Evolutionary conservation across 2,888 invertebrate genomes (phyloP), one percentile per base, ranked within the genome.

Genomic region (Dryobota labecula): DNA sequence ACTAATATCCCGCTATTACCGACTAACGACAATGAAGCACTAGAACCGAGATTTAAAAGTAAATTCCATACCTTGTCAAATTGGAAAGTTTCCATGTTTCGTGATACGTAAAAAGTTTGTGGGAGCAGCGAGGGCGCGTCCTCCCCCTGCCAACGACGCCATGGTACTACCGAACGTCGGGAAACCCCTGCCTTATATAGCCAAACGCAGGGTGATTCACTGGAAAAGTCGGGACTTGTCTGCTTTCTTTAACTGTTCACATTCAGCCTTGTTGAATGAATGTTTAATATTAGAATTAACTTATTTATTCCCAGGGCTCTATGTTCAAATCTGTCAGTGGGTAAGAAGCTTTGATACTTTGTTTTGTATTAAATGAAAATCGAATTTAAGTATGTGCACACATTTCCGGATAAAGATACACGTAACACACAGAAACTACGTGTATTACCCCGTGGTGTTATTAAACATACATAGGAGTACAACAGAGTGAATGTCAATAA

Each of bases 101-200:
- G 78, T 73, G 71, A 84, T 84, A 84, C 95, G 95, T 94, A 94
- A 95, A 94, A 95, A 95, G 95, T 95, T 95, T 86, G 62, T 70
- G 83, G 86, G 86, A 54, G 69, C 63, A 41, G 58, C 47, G 43
- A 82, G 74, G 66, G 86, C 82, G 84, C 89, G 85, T 70, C 86
- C 84, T 84, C 74, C 78, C 82, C 76, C 83, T 69, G 8, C 70
- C 72, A 45, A 41, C 73, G 74, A 73, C 49, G 70, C 68, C 71
- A 83, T 80, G 76, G 80, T 83, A 91, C 91, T 92, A 88, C n/a
- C 81, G 80, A 33, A 30, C 41, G 58, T 60, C 70, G 91, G 93
- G 90, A 89, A 92, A 90, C 81, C 90, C 93, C 91, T 78, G 82
- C 67, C 81, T 94, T 94, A 90, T 94, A 95, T 94, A 94, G 86